Conservation (phyloP, 2,888 invertebrate species). For the Agonopterix subpropinquella region DNA sequence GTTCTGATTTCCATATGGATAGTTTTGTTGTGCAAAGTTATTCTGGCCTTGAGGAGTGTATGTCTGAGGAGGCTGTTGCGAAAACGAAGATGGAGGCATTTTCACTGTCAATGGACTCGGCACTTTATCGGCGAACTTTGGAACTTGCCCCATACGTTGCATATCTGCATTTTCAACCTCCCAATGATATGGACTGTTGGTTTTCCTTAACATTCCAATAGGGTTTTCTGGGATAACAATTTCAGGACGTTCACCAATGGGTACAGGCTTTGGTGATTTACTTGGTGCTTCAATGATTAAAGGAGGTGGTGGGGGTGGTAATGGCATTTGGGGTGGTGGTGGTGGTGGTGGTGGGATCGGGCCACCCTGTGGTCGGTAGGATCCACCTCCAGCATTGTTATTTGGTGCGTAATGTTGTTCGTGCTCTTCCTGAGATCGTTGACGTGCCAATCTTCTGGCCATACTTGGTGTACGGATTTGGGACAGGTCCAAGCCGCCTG, state of each 20-base stretch:
- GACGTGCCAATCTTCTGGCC: slow-evolving; percentile 84
- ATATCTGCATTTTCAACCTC: slow-evolving; percentile 76
- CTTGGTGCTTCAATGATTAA: slow-evolving; percentile 68
- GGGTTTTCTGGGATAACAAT: slow-evolving; percentile 85
- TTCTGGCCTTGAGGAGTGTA: slow-evolving; percentile 48
- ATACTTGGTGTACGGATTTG: slow-evolving; percentile 93
- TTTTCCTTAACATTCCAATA: slow-evolving; percentile 81
- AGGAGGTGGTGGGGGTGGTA: slow-evolving; percentile 77
- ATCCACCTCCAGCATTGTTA: slow-evolving; percentile 28
- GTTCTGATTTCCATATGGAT: slow-evolving; percentile 39
- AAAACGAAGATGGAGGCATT: slow-evolving; percentile 51
- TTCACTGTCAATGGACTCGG: slow-evolving; percentile 68
- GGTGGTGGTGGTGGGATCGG: slow-evolving; percentile 67
- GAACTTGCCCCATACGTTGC: slow-evolving; percentile 63
- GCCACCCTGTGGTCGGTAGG: slow-evolving; percentile 50
- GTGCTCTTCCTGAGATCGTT: slow-evolving; percentile 76
- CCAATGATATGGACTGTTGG: slow-evolving; percentile 80
- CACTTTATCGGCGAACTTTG: slow-evolving; percentile 63
- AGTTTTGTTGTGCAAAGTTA: slow-evolving; percentile 36
- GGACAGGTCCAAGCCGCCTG: slow-evolving; percentile 92
- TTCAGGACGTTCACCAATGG: slow-evolving; percentile 79
- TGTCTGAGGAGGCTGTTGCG: slow-evolving; percentile 58
- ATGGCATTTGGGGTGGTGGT: slow-evolving; percentile 59
- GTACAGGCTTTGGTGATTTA: slow-evolving; percentile 70
- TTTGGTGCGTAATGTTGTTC: slow-evolving; percentile 58